These are phyloP conservation scores for Sarcophaga caerulescens DNA, from an alignment of 2,888 invertebrate genomes.

Conservation along the genomic window DNA sequence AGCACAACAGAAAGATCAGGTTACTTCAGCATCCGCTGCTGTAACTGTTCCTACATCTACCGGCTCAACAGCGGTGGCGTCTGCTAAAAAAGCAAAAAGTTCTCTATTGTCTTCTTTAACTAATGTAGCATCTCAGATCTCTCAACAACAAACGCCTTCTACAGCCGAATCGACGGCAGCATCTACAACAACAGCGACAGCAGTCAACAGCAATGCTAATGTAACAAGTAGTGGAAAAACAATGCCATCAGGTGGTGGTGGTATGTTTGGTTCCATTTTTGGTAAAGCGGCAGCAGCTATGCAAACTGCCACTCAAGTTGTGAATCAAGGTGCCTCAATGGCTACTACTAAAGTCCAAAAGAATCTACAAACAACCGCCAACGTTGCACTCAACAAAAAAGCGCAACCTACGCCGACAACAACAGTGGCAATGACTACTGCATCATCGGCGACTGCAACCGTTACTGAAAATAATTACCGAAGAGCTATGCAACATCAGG, in stretches of 20 bases:
- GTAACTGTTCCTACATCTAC: slow-evolving; percentile 22
- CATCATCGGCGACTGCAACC: slow-evolving; percentile 27
- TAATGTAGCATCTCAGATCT: slow-evolving; percentile 68
- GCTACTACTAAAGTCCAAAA: slow-evolving; percentile 74
- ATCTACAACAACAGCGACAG: not conserved
- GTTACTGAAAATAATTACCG: slow-evolving; percentile 34
- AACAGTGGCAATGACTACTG: not conserved
- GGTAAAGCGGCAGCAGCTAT: slow-evolving; percentile 79
- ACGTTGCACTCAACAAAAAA: not conserved
- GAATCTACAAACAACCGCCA: slow-evolving; percentile 64
- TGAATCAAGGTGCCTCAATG: slow-evolving; percentile 76
- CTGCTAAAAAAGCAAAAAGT: slow-evolving; percentile 56
- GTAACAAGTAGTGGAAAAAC: slow-evolving; percentile 17
- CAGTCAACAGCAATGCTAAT: not conserved
- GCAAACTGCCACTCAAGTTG: slow-evolving; percentile 78
- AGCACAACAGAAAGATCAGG: not conserved
- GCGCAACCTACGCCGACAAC: slow-evolving; percentile 46
- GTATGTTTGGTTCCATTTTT: slow-evolving; percentile 78
- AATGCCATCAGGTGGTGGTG: slow-evolving; percentile 43
- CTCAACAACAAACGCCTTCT: slow-evolving; percentile 62
- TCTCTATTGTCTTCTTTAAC: slow-evolving; percentile 71
- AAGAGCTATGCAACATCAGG: slow-evolving; percentile 59
- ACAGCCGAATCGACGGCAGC: slow-evolving; percentile 24
- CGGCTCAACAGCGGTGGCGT: slow-evolving; percentile 30
- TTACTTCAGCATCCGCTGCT: slow-evolving; percentile 8